Conservation (phyloP, 1,140 invertebrate genomes). For the Bombus fervidus region DNA sequence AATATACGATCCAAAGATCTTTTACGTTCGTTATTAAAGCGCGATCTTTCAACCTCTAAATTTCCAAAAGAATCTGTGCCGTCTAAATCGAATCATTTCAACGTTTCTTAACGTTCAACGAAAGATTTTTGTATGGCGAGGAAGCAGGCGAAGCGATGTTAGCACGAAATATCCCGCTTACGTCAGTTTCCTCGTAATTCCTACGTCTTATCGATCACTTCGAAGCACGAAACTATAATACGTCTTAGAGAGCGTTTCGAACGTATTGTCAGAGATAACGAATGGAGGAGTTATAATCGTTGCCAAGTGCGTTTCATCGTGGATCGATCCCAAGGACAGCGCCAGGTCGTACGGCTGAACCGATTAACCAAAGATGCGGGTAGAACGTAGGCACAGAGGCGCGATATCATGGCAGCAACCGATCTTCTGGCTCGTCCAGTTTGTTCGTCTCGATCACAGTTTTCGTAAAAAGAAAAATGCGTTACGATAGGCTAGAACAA, state of each 20-base stretch:
- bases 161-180: not conserved
- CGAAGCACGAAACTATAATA: not conserved
- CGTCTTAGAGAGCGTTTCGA: not conserved
- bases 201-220: not conserved
- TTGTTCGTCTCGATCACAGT: not conserved
- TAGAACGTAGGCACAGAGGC: not conserved
- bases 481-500: too few species aligned
- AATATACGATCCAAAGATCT: too few species aligned
- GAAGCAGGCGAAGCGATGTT: too few species aligned
- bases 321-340: conserved; percentile 32
- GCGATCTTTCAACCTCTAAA: too few species aligned
- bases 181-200: not conserved
- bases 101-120: not conserved
- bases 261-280: not conserved
- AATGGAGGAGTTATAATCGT: conserved; percentile 15
- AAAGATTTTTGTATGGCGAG: not conserved
- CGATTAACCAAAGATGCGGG: conserved; percentile 34
- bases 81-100: not conserved
- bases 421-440: not conserved
- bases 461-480: not conserved
- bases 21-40: too few species aligned
- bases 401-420: not conserved
- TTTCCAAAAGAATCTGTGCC: too few species aligned
- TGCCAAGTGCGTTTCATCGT: conserved; percentile 47
- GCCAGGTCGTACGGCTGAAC: conserved; percentile 14